phyloP scores from a whole-genome alignment of 2,113 vertebrate species.

The Epinephelus lanceolatus region DNA sequence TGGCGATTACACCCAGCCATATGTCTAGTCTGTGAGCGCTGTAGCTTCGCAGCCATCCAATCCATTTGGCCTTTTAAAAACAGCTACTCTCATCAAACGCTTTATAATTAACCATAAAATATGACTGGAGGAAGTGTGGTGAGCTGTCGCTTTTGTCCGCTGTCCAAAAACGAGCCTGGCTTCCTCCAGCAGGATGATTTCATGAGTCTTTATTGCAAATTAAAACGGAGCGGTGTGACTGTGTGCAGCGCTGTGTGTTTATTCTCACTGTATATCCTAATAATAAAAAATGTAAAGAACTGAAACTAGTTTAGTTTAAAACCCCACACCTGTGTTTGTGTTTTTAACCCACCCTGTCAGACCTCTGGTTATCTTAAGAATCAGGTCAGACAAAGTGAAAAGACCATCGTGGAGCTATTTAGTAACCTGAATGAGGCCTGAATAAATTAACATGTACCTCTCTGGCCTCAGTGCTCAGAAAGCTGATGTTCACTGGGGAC shows the following conservation, averaged over 20 bases:
- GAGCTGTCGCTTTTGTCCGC: slow-evolving; percentile 64
- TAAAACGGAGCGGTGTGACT: slow-evolving; percentile 31
- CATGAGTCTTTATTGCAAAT: slow-evolving; percentile 52
- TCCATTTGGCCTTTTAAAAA: slow-evolving; percentile 72
- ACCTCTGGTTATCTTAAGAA: slow-evolving; percentile 1
- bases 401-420: slow-evolving; percentile 27
- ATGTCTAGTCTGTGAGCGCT: slow-evolving; percentile 69
- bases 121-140: slow-evolving; percentile 61
- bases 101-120: slow-evolving; percentile 79
- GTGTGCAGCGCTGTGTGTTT: slow-evolving; percentile 24
- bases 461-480: slow-evolving; percentile 21
- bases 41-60: slow-evolving; percentile 51
- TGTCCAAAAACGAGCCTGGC: slow-evolving; percentile 55
- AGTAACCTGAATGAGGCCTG: slow-evolving; percentile 34
- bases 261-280: slow-evolving; percentile 6
- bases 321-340: neutral
- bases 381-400: slow-evolving; percentile 13
- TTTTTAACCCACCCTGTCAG: neutral
- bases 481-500: slow-evolving; percentile 30
- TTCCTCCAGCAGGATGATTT: slow-evolving; percentile 58
- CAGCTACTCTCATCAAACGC: slow-evolving; percentile 63
- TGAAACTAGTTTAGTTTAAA: neutral
- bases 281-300: neutral
- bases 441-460: slow-evolving; percentile 43
- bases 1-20: slow-evolving; percentile 68